A percentile compares a stretch with the other conserved stretches of the same genome.
Conservation (phyloP, 2,797 vertebrate species). For the Phoebastria nigripes region DNA sequence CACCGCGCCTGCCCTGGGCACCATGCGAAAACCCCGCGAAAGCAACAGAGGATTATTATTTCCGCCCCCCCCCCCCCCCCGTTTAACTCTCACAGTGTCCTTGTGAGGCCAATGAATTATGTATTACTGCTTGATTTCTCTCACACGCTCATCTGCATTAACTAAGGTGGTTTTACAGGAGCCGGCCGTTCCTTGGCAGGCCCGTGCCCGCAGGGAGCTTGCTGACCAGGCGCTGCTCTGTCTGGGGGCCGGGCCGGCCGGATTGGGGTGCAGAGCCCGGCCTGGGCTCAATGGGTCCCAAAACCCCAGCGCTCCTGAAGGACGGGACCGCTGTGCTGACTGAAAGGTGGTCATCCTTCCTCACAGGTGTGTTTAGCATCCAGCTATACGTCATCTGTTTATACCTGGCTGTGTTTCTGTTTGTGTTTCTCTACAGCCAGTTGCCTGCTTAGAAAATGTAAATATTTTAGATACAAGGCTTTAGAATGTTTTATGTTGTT, state of each 20-base stretch:
- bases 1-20: rapidly evolving
- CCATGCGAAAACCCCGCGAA: rapidly evolving
- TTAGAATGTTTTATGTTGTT: background rate
- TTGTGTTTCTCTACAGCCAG: background rate
- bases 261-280: rapidly evolving
- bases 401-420: background rate
- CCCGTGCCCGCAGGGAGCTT: rapidly evolving
- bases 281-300: background rate
- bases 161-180: background rate
- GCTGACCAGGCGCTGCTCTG: rapidly evolving
- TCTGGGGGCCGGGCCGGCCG: rapidly evolving
- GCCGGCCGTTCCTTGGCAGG: rapidly evolving
- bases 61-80: too few relatives aligned
- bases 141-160: rapidly evolving
- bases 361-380: background rate
- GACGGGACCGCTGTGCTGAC: rapidly evolving
- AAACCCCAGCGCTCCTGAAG: rapidly evolving
- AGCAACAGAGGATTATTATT: background rate
- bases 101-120: background rate
- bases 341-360: background rate
- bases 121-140: background rate
- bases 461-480: slow-evolving; percentile 1
- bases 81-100: background rate
- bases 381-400: background rate
- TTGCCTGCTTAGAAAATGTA: background rate